These are phyloP conservation scores for Laticauda colubrina DNA, from an alignment of 2,113 vertebrate species.

Conservation along the genomic window DNA sequence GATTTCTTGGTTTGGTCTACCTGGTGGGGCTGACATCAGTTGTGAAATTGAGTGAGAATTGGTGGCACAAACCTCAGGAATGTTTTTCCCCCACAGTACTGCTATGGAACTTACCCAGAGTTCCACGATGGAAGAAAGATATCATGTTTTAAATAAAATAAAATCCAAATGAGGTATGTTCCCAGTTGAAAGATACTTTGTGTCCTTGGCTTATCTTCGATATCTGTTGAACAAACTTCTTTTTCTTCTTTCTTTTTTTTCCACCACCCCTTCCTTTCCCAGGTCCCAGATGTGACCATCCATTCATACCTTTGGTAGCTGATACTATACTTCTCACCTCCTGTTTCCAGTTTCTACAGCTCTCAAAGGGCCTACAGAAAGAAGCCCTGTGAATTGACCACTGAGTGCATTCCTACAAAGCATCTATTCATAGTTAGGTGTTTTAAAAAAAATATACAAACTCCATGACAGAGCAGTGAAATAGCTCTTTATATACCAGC, in stretches of 20 bases:
- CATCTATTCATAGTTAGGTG: slow-evolving; percentile 62
- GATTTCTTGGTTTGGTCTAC: neutral
- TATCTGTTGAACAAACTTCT: slow-evolving; percentile 36
- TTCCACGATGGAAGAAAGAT: neutral
- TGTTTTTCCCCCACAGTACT: neutral
- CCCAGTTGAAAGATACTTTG: no score
- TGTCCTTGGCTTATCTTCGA: slow-evolving; percentile 31
- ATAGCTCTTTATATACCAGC: slow-evolving; percentile 67
- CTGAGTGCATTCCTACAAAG: slow-evolving; percentile 71
- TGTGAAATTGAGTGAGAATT: neutral
- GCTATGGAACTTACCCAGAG: neutral
- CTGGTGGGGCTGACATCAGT: neutral
- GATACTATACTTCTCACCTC: slow-evolving; percentile 55
- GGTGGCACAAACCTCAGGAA: neutral
- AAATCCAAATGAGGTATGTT: neutral
- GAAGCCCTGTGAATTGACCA: slow-evolving; percentile 69
- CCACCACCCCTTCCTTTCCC: slow-evolving; percentile 24
- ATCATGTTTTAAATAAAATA: neutral
- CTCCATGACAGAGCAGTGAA: slow-evolving; percentile 62
- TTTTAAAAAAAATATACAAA: slow-evolving; percentile 56
- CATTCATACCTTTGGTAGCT: slow-evolving; percentile 59
- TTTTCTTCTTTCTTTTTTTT: slow-evolving; percentile 46
- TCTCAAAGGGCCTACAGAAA: slow-evolving; percentile 64
- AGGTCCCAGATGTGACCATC: slow-evolving; percentile 57
- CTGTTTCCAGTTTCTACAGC: slow-evolving; percentile 29